Evolutionary conservation across 1,140 invertebrate genomes (phyloP).

Genomic region (Dreissena rostriformis): DNA sequence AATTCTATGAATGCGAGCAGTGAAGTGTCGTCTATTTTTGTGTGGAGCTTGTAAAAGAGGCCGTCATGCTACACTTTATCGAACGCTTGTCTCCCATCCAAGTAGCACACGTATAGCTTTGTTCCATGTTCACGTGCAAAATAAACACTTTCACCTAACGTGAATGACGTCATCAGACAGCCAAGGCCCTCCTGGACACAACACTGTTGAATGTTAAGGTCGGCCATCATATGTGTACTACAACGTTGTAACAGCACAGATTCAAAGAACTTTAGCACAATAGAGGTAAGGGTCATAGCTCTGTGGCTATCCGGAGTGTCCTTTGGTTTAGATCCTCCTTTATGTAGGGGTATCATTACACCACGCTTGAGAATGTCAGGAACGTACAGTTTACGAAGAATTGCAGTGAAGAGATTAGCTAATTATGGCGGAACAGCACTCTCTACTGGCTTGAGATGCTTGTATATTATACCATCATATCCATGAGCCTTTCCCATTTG

Average conservation of each 20-base stretch:
- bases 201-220: conserved; percentile 1
- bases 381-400: no score
- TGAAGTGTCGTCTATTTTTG: background rate
- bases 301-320: background rate
- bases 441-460: no score
- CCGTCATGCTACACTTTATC: background rate
- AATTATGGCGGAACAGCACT: no score
- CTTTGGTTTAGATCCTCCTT: conserved; percentile 5
- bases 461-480: no score
- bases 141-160: conserved; percentile 14
- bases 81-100: conserved; percentile 12
- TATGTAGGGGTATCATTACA: background rate
- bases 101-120: background rate
- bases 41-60: conserved; percentile 22
- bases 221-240: background rate
- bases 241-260: background rate
- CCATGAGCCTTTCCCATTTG: no score
- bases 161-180: conserved; percentile 30
- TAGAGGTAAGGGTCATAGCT: conserved; percentile 31
- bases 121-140: background rate
- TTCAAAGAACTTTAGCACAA: conserved; percentile 37
- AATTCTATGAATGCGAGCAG: background rate
- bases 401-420: no score
- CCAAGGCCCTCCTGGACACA: conserved; percentile 24
- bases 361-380: no score